Percentiles rank a stretch among this genome's conserved stretches.
Evolutionary conservation across 2,888 invertebrate species (phyloP).

Genomic region (Nasonovia ribisnigri): DNA sequence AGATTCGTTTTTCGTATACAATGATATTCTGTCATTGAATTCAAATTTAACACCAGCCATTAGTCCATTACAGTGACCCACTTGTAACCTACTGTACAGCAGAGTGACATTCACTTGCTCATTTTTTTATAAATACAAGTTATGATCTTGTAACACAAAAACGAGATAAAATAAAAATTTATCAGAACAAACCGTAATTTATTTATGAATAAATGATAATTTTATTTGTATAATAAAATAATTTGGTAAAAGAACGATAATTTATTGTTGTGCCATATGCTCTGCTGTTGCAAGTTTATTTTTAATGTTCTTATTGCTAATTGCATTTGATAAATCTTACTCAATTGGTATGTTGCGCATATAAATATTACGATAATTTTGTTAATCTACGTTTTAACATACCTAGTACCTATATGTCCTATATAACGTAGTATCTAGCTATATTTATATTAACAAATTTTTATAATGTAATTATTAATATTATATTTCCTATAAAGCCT

Average conservation of each 20-base stretch:
- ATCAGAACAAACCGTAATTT: background rate
- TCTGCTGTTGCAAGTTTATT: background rate
- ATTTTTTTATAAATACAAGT: background rate
- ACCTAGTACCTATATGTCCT: no score
- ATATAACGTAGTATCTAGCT: no score
- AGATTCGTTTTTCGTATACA: no score
- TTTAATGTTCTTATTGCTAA: background rate
- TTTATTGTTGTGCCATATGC: background rate
- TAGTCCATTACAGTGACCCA: no score
- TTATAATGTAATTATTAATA: background rate
- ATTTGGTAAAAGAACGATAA: background rate
- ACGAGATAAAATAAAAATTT: background rate
- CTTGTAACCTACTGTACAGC: no score
- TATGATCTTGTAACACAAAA: background rate
- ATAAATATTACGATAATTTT: background rate
- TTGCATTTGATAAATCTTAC: background rate
- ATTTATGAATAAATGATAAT: background rate
- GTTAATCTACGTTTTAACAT: background rate
- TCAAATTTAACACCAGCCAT: no score
- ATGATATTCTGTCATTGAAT: no score
- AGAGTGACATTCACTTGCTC: no score
- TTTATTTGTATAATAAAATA: background rate
- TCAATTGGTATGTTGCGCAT: background rate
- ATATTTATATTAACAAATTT: background rate
- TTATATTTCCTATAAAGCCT: background rate